A percentile compares a stretch with the other conserved stretches of the same genome.
Evolutionary conservation across 2,113 vertebrate species (phyloP).

Genomic region (Plecturocebus donacophilus): DNA sequence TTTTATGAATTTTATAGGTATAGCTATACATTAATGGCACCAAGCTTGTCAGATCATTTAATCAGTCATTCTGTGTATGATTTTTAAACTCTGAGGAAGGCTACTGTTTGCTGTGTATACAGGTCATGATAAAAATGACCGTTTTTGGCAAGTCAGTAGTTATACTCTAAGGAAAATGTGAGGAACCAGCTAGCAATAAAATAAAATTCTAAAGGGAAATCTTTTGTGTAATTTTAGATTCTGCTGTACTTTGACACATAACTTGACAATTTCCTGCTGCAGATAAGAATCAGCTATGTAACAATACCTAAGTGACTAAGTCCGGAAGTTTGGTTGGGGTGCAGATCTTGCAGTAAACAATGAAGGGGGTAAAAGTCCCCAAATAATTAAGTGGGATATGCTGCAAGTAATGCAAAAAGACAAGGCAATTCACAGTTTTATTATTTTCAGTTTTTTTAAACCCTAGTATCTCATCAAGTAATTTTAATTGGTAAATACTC

Average conservation of each 20-base stretch:
- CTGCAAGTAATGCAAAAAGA: constrained; percentile 19
- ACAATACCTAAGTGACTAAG: constrained; percentile 77
- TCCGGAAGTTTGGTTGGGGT: constrained; percentile 73
- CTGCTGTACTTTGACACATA: constrained; percentile 63
- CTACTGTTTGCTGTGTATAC: not conserved
- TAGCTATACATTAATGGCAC: constrained; percentile 40
- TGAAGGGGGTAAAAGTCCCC: constrained; percentile 43
- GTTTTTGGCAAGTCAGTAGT: constrained; percentile 5
- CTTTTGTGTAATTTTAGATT: constrained; percentile 49
- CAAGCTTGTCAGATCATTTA: constrained; percentile 32
- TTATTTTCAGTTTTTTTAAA: constrained; percentile 22
- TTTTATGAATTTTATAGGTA: not conserved
- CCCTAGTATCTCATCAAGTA: not conserved
- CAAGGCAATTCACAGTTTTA: constrained; percentile 43
- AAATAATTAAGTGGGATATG: constrained; percentile 47
- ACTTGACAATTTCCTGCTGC: constrained; percentile 76
- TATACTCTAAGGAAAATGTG: constrained; percentile 6
- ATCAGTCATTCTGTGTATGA: not conserved
- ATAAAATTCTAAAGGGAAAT: constrained; percentile 47
- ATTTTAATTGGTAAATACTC: constrained; percentile 31
- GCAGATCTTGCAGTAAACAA: constrained; percentile 68
- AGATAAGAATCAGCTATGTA: constrained; percentile 76
- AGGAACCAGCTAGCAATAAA: not conserved
- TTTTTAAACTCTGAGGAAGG: not conserved
- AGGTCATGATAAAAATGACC: not conserved